Evolutionary conservation across 2,888 invertebrate species (phyloP), one percentile per base, ranked within the genome.

Genomic region (Eristalis pertinax): DNA sequence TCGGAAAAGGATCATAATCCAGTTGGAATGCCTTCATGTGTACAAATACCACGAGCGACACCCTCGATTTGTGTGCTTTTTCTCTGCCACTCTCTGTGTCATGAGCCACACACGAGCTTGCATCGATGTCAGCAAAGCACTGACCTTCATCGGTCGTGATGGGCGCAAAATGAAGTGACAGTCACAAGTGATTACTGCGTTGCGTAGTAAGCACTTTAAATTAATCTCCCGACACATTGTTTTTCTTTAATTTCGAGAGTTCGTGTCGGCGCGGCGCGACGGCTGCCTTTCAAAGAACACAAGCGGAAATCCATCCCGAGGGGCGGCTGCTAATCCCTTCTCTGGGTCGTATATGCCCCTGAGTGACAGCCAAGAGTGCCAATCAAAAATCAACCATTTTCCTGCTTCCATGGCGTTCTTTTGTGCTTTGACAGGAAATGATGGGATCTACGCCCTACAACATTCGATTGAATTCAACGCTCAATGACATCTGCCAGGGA

Each of bases 1-100:
- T 86, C 22, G 78, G 70, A 82, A 70, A 56, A 22, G 69, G 74
- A 67, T 74, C 78, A 74, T 74, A 70, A 82, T 70, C 70, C 38
- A 65, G 63, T 50, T 70, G 38, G 69, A 70, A 81, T 77, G 78
- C 78, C 69, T 38, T n/a, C 62, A 56, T 62, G 43, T 43, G 50
- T 84, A 38, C 64, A 38, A 38, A 38, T 13, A 11, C 13, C 13
- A 11, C 2, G 38, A 38, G 38, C 38, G 38, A 13, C 38, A 38
- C 38, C 38, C 13, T 38, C 38, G 13, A 38, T 38, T 38, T 38
- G 38, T 38, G 38, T 11, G 35, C 4, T 32, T 32, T 32, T 32
- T 32, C 8, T 32, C 8, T 32, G 7, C 7, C 7, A 3, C 8
- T 32, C 32, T 32, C 7, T 32, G 10, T 35, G 35, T 11, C 38